These are phyloP conservation scores for Ceratosolen solmsi DNA, from an alignment of 1,140 invertebrate genomes.

Conservation along the genomic window DNA sequence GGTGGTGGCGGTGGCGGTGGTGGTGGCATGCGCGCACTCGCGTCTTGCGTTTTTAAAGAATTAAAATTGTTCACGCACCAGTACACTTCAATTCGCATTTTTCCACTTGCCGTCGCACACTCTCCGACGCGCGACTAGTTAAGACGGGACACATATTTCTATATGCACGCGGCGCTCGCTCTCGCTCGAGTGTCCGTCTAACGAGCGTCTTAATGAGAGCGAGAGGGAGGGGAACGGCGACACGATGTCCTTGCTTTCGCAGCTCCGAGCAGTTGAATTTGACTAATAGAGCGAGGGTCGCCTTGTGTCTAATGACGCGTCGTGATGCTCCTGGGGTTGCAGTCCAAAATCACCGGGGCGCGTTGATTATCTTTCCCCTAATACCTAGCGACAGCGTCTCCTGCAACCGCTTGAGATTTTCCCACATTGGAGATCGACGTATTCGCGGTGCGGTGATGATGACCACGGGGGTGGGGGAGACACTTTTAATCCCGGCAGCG, in stretches of 20 bases:
- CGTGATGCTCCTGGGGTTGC: too few relatives aligned
- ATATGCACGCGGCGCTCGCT: slow-evolving; percentile 10
- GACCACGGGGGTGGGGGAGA: background rate
- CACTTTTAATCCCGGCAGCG: too few relatives aligned
- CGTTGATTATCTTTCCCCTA: too few relatives aligned
- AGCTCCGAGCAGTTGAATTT: too few relatives aligned
- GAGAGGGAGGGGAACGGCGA: background rate
- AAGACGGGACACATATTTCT: slow-evolving; percentile 32
- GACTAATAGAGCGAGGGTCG: slow-evolving; percentile 34
- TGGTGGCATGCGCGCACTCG: too few relatives aligned
- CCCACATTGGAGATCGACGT: too few relatives aligned
- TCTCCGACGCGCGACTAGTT: slow-evolving; percentile 44
- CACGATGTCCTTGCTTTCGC: slow-evolving; percentile 30
- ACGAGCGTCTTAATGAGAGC: slow-evolving; percentile 50
- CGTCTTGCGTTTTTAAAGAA: too few relatives aligned
- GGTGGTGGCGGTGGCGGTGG: too few relatives aligned
- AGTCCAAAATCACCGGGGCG: too few relatives aligned
- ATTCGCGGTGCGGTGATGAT: background rate
- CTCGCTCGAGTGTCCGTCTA: slow-evolving; percentile 46
- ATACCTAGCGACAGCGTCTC: too few relatives aligned
- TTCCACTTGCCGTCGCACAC: background rate
- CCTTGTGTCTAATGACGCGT: too few relatives aligned
- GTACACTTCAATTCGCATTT: slow-evolving; percentile 22
- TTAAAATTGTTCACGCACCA: slow-evolving; percentile 28
- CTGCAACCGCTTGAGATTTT: too few relatives aligned